A percentile compares a stretch with the other conserved stretches of the same genome.
These are phyloP conservation scores for Acropternis orthonyx DNA, from an alignment of 2,797 vertebrate species.

Conservation along the genomic window DNA sequence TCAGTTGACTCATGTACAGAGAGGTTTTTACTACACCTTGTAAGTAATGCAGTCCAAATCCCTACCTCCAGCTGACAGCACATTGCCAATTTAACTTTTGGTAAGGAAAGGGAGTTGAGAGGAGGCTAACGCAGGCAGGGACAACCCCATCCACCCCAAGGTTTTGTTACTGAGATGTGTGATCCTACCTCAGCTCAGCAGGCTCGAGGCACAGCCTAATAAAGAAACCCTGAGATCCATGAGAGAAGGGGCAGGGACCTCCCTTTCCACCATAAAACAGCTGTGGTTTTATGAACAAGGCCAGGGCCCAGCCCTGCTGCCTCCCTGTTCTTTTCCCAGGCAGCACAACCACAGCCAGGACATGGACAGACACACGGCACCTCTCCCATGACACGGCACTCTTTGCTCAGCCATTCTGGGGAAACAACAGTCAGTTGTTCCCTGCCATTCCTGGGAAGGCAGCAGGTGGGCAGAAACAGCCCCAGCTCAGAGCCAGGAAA, in stretches of 20 bases:
- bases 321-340: background rate
- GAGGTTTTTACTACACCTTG: background rate
- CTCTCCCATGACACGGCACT: fast-evolving
- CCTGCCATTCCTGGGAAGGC: background rate
- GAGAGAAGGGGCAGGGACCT: background rate
- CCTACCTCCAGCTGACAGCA: background rate
- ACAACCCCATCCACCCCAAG: background rate
- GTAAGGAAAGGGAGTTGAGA: background rate
- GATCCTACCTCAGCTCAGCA: fast-evolving
- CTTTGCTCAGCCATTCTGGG: fast-evolving
- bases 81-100: background rate
- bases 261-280: background rate
- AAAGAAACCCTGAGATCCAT: background rate
- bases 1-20: background rate
- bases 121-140: background rate
- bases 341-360: background rate
- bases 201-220: background rate
- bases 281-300: background rate
- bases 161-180: fast-evolving
- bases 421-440: fast-evolving
- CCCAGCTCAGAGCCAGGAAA: background rate
- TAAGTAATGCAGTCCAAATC: background rate
- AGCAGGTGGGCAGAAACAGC: background rate
- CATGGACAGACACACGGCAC: background rate
- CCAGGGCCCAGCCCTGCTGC: background rate